Base-by-base conservation (phyloP, 2,797 vertebrate species). In the Onychomys leucogaster region DNA sequence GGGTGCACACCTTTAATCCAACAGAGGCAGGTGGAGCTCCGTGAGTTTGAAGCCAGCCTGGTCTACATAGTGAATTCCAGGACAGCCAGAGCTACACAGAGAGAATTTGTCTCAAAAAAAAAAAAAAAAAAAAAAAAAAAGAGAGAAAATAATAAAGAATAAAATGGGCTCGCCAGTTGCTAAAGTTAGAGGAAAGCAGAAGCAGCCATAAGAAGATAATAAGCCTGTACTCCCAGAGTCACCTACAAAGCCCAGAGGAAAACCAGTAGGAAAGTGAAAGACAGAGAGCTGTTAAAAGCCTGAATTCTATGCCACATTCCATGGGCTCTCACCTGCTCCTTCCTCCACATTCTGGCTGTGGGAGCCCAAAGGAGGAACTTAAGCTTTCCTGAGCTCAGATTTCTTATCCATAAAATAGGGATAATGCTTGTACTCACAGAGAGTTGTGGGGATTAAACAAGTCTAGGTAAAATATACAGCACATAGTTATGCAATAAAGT, bases 171-270 rank as follows among this genome's bases (percentile, higher is more conserved):
- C 55, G 5, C 4, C 13, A 29, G 75, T 6, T 63, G 16, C 61
- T 94, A 13, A 49, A 25, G 3, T 34, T 65, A 46, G 2, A 46
- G 34, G 2, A 43, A 83, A 84, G 23, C 5, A 32, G 43, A 85
- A 37, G 14, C 0, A n/a, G 21, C 57, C 65, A 2, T 23, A 12
- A 21, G 49, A 49, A 34, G 6, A 61, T 61, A 37, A 61, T 61
- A 37, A 49, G 16, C 0, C 14, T 57, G 2, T 0, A 63, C 0
- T 29, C 21, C 2, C 9, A 37, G 55, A 71, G 43, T 11, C 32
- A 75, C 67, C 25, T 81, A n/a, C 8, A 16, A 13, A 49, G 34
- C 55, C 37, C 32, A 27, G 34, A 92, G 55, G 55, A 55, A 90
- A 84, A 90, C 1, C 37, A 49, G 25, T 2, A 29, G 0, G 27